Evolutionary conservation across 2,888 invertebrate genomes (phyloP), one percentile per base, ranked within the genome.

Genomic region (Amaurobius ferox): DNA sequence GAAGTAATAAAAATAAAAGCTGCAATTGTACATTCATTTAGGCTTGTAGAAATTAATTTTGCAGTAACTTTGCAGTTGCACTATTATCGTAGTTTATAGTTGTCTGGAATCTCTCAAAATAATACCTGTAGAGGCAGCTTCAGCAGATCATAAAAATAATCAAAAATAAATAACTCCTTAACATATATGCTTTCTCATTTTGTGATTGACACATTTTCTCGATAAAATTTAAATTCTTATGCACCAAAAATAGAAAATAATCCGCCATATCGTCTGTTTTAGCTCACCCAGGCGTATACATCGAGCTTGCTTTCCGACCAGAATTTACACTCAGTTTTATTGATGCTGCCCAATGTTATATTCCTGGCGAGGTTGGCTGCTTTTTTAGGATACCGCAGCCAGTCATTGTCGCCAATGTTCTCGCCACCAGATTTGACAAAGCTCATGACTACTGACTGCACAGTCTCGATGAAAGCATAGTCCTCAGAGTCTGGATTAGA

Each of bases 201-300:
- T 23, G 23, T 55, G 23, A 6, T 55, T 55, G 55, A 23, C 55
- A 55, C 55, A 23, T 23, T 55, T 55, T 23, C 19, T n/a, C 23
- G 23, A 55, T 55, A 55, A 19, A 23, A 55, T 23, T 55, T 19
- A 6, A 55, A 3, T 55, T 23, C 19, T 23, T 23, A 6, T 16
- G 11, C 2, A 23, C 5, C 19, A 3, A 5, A 1, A 23, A 23
- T 3, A 23, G 5, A 3, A 23, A 1, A 13, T 35, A 5, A 32
- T 19, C 16, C 28, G 32, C n/a, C 19, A 5, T 32, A n/a, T 29
- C 29, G 6, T 16, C n/a, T 28, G 32, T 64, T 28, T 87, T 87
- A 87, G 79, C 90, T 90, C 32, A 90, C 89, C 90, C 90, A 90
- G 3, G 89, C 89, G 67, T 90, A 90, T 16, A 80, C 78, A 73